Base-by-base conservation (phyloP, 1,140 invertebrate genomes). In the Pseudomyrmex dendroicus region DNA sequence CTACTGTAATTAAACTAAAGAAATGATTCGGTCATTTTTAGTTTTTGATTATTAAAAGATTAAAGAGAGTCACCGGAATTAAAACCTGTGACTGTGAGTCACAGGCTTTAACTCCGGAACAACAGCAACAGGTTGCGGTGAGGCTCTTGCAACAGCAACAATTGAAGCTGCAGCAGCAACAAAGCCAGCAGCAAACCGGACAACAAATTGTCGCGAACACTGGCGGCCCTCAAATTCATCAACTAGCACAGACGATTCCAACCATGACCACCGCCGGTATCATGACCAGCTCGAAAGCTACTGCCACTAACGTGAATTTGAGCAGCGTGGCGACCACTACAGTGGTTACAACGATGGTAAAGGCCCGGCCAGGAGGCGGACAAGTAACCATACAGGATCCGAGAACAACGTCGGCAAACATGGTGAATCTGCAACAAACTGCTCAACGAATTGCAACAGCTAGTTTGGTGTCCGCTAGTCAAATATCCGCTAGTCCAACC, bases 51-150 rank as follows among this genome's bases (percentile, higher is more conserved):
- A 17, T 2, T 25, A 73, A 61, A 35, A 61, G 1, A 10, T 80
- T 56, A 5, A 9, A 57, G 9, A 20, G 48, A 7, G 35, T 74
- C 44, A 12, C 48, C 10, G 52, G 35, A 35, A 35, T 10, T 57
- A 48, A 48, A 35, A 35, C 35, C 7, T 13, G 64, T 82, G 64
- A 8, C 7, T 52, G 15, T 64, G 8, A 54, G 17, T 77, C 62
- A 17, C 17, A 93, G 90, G 90, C 87, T 61, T 84, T 93, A 46
- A 89, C 86, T 1, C 74, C 73, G 2, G 85, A 95, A 72, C 95
- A 95, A 61, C 93, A 95, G 25, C 93, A 93, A 59, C 91, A 93
- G 59, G 86, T 91, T 66, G 84, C 92, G 15, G 87, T 88, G 46
- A 86, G 89, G 22, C 73, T 91, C 0, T 90, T 95, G 82, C 93